Evolutionary conservation across 2,888 invertebrate species (phyloP), one percentile per base, ranked within the genome.

Genomic region (Drosophila hamatofila): DNA sequence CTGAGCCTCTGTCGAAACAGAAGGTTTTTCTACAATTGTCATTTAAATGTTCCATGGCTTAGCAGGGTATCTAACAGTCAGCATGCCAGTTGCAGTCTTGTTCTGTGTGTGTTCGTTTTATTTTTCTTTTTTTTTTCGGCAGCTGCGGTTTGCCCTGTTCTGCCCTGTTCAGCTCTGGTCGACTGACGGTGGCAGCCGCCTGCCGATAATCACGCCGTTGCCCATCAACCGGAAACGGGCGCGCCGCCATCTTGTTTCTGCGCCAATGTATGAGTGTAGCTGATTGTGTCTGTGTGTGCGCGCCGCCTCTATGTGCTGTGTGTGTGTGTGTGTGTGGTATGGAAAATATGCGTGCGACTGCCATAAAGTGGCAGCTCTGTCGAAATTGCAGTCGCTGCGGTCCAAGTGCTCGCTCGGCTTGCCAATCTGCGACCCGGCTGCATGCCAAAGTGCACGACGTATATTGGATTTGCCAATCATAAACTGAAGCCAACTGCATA

Each of bases 401-500:
- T 72, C 72, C 72, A 76, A 77, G 72, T 72, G 77, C 59, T 73
- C 48, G 77, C 59, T 74, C 48, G 58, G 72, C 51, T 62, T 82
- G 88, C 88, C 83, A 88, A 88, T 83, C 84, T 86, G 81, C 72
- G 73, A 39, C 65, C 80, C 80, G 72, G 68, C 80, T 76, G 80
- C 80, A 80, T 84, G 83, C 83, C 89, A 83, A 82, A 86, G 87
- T 77, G 84, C 89, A 81, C 79, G 79, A 81, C 88, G 87, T 87
- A 84, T 84, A 84, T 84, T 88, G 84, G 84, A 84, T 84, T 89
- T 89, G 82, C 84, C 84, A 84, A 84, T 84, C 89, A 87, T 89
- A 89, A 89, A 84, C 89, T 86, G 87, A 88, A 88, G 83, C 83
- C 87, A 88, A 83, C 84, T 88, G 84, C 89, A 84, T 84, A 84